These are phyloP conservation scores for Tragelaphus buxtoni DNA, from an alignment of 2,113 vertebrate species.

Conservation along the genomic window DNA sequence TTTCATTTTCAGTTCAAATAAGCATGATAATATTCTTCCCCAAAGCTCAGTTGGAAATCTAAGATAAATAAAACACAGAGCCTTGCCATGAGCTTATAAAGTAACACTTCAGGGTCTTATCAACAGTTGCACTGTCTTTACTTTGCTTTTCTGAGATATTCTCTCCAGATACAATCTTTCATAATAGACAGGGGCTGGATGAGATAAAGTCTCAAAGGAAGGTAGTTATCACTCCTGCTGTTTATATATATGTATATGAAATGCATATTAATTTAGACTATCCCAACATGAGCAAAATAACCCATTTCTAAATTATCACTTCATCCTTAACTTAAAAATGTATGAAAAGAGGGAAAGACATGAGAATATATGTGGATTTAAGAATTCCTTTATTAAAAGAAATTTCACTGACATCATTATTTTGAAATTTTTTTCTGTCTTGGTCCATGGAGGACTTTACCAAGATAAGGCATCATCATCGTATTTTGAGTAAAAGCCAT, in stretches of 20 bases:
- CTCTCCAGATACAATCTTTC: not conserved
- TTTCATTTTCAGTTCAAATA: slow-evolving; percentile 15
- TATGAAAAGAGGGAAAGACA: not conserved
- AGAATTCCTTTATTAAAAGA: slow-evolving; percentile 28
- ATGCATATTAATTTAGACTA: not conserved
- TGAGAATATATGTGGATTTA: not conserved
- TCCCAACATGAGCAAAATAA: not conserved
- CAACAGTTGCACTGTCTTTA: not conserved
- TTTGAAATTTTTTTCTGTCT: not conserved
- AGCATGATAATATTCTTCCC: not conserved
- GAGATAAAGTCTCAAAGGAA: not conserved
- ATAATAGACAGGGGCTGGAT: not conserved
- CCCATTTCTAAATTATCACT: not conserved
- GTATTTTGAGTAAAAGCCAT: not conserved
- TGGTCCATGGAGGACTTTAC: not conserved
- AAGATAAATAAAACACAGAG: not conserved
- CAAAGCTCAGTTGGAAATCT: not conserved
- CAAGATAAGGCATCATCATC: not conserved
- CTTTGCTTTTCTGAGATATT: not conserved
- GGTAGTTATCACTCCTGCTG: not conserved
- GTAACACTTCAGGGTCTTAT: not conserved
- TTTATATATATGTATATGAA: not conserved
- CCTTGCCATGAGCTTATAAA: not conserved
- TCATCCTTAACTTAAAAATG: slow-evolving; percentile 13
- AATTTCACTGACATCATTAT: not conserved